Evolutionary conservation across 1,140 invertebrate species (phyloP), one percentile per base, ranked within the genome.

Genomic region (Dreissena polymorpha): DNA sequence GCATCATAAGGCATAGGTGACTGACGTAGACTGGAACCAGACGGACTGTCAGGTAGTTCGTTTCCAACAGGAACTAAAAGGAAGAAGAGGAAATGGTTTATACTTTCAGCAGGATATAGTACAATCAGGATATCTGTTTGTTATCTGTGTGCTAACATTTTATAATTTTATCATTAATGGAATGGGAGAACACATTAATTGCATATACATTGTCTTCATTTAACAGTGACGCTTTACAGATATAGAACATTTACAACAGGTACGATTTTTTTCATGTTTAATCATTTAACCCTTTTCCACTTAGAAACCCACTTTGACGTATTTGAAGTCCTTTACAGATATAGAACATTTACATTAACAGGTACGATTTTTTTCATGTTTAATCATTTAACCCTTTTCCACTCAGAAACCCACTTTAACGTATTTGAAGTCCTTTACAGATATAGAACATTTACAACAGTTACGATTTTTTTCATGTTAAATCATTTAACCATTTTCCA

Each of bases 11-110:
- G 70, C 18, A 71, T 74, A 12, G 85, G 85, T 6, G 86, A 81
- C 50, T 81, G 83, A 51, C 83, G 68, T 50, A 87, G 68, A 51
- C 86, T 87, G n/a, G 87, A 88, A 23, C 87, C 87, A 55, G 87
- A 85, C 5, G 87, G 87, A 57, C 87, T 88, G 12, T 68, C 69
- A 18, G 87, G 87, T 0, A 81, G 3, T 5, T 81, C 70, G 60
- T 70, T 70, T 18, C 78, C 78, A 25, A 70, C 53, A 21, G 87
- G 87, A 23, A 87, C 86, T 87, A 82, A 71, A 82, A 79, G 65
- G 25, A 65, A 83, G 83, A 39, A 25, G 16, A 63, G 16, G 21
- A 18, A 72, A 49, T 0, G 49, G 39, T 21, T 64, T 27, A 76
- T 14, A n/a, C n/a, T 29, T 16, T 39, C 39, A 39, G 8, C 39